Conservation (phyloP, 2,113 vertebrate genomes). For the Epinephelus lanceolatus region DNA sequence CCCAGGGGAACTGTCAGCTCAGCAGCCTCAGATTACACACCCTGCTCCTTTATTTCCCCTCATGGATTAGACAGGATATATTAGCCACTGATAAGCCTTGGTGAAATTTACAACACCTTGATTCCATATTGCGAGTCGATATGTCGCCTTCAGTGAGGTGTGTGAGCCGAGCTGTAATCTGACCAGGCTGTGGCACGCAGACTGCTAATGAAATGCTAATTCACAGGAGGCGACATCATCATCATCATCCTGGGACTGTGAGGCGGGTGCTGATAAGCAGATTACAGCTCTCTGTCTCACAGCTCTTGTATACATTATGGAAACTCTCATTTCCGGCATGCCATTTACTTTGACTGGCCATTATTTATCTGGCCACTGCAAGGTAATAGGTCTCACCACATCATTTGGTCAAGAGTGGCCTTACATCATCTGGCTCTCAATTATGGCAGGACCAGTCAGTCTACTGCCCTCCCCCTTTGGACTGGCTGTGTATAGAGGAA, state of each 20-base stretch:
- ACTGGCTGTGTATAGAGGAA: neutral
- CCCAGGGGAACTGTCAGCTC: conserved; percentile 14
- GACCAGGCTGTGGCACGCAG: conserved; percentile 9
- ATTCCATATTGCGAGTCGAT: conserved; percentile 22
- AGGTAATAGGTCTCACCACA: conserved; percentile 28
- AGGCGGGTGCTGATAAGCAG: conserved; percentile 59
- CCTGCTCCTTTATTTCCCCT: conserved; percentile 31
- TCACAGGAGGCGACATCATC: conserved; percentile 42
- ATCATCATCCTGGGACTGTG: conserved; percentile 37
- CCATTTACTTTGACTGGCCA: conserved; percentile 47
- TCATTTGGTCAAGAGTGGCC: conserved; percentile 12
- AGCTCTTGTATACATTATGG: conserved; percentile 29
- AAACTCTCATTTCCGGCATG: conserved; percentile 54
- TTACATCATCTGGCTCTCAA: conserved; percentile 14
- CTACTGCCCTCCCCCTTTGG: neutral
- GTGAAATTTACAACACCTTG: conserved; percentile 37
- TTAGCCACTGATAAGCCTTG: conserved; percentile 1
- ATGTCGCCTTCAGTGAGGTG: conserved; percentile 11
- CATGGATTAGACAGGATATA: conserved; percentile 22
- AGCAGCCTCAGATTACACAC: conserved; percentile 37
- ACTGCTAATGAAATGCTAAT: conserved; percentile 69
- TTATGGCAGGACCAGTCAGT: neutral
- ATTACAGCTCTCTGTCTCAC: conserved; percentile 40
- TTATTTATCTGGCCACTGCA: conserved; percentile 23
- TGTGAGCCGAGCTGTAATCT: conserved; percentile 25